Conservation (phyloP, 1,140 invertebrate species). For the Atta colombica region DNA sequence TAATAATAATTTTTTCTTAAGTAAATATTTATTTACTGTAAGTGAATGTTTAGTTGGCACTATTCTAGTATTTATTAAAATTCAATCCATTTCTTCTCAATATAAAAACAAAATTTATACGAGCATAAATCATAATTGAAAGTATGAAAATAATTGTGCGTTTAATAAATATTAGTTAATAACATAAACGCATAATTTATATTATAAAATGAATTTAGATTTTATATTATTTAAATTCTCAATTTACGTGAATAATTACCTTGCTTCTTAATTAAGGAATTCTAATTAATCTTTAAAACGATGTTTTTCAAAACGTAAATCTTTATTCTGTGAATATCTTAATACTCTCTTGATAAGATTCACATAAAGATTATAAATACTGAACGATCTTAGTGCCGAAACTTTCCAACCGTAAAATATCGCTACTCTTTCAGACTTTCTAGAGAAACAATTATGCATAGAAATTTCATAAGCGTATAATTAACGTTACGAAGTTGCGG, state of each 20-base stretch:
- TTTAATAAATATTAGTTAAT: not conserved
- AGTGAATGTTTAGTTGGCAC: too few relatives aligned
- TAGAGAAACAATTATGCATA: conserved; percentile 10
- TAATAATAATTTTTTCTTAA: too few relatives aligned
- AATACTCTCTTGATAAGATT: conserved; percentile 12
- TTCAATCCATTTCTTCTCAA: too few relatives aligned
- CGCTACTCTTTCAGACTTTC: conserved; percentile 36
- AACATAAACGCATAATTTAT: not conserved
- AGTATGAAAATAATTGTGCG: not conserved
- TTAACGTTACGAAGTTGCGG: conserved; percentile 33
- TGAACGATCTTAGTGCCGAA: conserved; percentile 4
- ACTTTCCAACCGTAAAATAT: conserved; percentile 18
- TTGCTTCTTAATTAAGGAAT: not conserved
- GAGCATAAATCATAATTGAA: not conserved
- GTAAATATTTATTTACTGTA: too few relatives aligned
- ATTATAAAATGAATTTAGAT: not conserved
- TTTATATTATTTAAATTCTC: too few relatives aligned
- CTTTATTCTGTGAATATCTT: not conserved
- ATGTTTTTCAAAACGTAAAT: not conserved
- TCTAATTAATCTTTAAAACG: not conserved
- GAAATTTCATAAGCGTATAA: conserved; percentile 54
- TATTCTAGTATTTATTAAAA: too few relatives aligned
- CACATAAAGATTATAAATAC: not conserved
- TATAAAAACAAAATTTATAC: not conserved
- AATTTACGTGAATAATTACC: not conserved